Evolutionary conservation across 2,797 vertebrate species (phyloP).

Genomic region (Steatocranus sp.): DNA sequence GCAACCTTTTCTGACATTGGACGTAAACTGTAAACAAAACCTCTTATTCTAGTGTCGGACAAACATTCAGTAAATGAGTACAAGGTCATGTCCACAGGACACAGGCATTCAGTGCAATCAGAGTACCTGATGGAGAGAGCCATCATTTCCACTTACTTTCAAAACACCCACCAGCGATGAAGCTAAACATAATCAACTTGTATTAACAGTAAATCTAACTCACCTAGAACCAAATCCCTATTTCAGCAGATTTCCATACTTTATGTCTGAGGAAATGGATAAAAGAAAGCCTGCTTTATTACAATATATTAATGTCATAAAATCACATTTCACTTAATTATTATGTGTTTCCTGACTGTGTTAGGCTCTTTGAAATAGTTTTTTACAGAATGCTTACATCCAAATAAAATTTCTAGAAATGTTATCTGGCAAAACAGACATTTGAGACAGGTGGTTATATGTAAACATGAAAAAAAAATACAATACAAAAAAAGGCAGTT

Average conservation of each 20-base stretch:
- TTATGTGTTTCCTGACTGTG: not conserved
- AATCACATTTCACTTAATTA: not conserved
- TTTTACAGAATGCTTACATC: conserved; percentile 24
- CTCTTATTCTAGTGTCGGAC: conserved; percentile 24
- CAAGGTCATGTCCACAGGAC: conserved; percentile 78
- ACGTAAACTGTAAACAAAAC: conserved; percentile 48
- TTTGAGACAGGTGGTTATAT: conserved; percentile 10
- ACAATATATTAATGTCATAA: not conserved
- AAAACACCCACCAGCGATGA: not conserved
- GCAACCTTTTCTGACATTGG: conserved; percentile 38
- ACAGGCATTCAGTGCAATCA: conserved; percentile 70
- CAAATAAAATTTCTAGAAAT: conserved; percentile 1
- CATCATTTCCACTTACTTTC: conserved; percentile 1
- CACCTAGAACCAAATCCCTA: not conserved
- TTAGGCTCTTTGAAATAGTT: conserved; percentile 8
- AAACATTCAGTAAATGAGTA: conserved; percentile 58
- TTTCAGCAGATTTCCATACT: not conserved
- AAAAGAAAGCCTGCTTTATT: not conserved
- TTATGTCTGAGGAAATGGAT: not conserved
- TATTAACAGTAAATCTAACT: not conserved
- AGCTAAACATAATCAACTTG: not conserved
- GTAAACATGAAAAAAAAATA: conserved; percentile 26
- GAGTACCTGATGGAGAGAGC: conserved; percentile 72
- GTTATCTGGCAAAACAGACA: not conserved
- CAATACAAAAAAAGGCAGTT: conserved; percentile 29